These are phyloP conservation scores for Orchestes rusci DNA, from an alignment of 2,888 invertebrate species.

Conservation along the genomic window DNA sequence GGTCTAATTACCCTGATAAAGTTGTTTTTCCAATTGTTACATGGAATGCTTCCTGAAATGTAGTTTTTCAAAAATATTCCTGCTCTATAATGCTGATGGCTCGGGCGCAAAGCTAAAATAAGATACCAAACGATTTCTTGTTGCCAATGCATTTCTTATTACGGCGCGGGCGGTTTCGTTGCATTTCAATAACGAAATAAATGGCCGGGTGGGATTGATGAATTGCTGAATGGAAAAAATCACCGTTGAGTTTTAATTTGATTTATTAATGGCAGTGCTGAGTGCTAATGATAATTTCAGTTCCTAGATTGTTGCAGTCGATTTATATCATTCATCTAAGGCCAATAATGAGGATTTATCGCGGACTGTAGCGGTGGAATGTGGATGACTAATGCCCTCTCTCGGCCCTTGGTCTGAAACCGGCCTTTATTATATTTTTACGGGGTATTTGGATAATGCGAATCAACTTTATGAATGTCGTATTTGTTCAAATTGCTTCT, in stretches of 20 bases:
- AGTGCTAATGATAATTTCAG: too few relatives aligned
- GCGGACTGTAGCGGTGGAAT: slow-evolving; percentile 49
- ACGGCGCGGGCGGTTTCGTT: slow-evolving; percentile 22
- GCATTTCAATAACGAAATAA: slow-evolving; percentile 26
- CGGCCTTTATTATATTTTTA: slow-evolving; percentile 43
- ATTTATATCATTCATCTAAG: too few relatives aligned
- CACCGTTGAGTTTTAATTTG: slow-evolving; percentile 14
- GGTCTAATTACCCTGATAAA: too few relatives aligned
- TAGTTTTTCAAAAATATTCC: too few relatives aligned
- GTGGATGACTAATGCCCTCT: slow-evolving; percentile 50
- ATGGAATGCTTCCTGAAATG: too few relatives aligned
- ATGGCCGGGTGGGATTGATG: slow-evolving; percentile 25
- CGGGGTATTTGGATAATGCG: slow-evolving; percentile 37
- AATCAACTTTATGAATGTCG: slow-evolving; percentile 32
- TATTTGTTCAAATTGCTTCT: slow-evolving; percentile 22
- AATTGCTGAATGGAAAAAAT: slow-evolving; percentile 5
- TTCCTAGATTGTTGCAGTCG: too few relatives aligned
- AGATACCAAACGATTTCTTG: slow-evolving; percentile 21
- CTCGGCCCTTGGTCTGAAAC: too few relatives aligned
- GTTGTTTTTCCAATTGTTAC: too few relatives aligned
- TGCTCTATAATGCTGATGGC: slow-evolving; percentile 26
- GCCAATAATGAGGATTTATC: slow-evolving; percentile 56
- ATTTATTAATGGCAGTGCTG: too few relatives aligned
- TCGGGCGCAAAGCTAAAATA: slow-evolving; percentile 19
- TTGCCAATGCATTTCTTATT: slow-evolving; percentile 23